A percentile compares a stretch with the other conserved stretches of the same genome.
Conservation (phyloP, 92 coral and sea anemone genomes). For the Ricordea florida region DNA sequence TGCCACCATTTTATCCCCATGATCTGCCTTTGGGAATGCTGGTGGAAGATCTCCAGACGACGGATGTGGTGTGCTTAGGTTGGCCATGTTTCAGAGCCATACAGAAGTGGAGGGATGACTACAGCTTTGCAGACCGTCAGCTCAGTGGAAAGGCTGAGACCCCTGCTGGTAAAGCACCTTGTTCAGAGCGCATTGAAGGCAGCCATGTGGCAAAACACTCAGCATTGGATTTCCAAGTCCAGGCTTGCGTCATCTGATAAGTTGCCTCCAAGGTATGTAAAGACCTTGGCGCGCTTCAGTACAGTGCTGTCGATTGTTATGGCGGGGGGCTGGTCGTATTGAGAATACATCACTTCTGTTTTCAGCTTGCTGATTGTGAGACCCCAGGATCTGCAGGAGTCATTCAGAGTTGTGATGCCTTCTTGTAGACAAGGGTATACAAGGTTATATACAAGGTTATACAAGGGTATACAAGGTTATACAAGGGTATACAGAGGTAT, state of each 20-base stretch:
- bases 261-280: slow-evolving; percentile 12
- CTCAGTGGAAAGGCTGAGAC: not conserved
- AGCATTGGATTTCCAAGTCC: slow-evolving; percentile 14
- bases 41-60: slow-evolving; percentile 21
- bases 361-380: too few relatives aligned
- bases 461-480: too few relatives aligned
- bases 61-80: slow-evolving; percentile 1
- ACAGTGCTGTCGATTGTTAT: not conserved
- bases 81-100: not conserved
- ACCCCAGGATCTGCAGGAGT: too few relatives aligned
- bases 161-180: not conserved
- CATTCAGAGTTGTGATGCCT: too few relatives aligned
- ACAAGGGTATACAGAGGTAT: too few relatives aligned
- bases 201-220: not conserved
- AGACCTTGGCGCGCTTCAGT: not conserved
- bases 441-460: too few relatives aligned
- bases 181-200: not conserved
- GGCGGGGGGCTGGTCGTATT: too few relatives aligned
- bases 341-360: too few relatives aligned
- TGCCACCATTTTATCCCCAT: slow-evolving; percentile 16
- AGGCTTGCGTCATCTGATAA: slow-evolving; percentile 3
- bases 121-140: not conserved
- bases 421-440: too few relatives aligned
- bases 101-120: not conserved
- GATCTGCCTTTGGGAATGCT: not conserved